Conservation (phyloP, 2,888 invertebrate species). For the Apodemia zela region DNA sequence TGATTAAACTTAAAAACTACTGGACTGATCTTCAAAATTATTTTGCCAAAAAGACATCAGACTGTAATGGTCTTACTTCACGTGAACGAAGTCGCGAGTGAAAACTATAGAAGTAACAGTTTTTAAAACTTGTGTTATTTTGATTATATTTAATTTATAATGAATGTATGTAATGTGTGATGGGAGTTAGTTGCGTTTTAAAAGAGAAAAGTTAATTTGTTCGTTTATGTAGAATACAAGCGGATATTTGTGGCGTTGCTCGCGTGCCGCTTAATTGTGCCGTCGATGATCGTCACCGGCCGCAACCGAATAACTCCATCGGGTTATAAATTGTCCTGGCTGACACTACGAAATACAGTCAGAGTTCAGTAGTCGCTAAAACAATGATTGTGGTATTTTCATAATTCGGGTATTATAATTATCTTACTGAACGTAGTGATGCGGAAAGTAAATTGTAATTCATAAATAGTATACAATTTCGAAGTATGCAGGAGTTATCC, state of each 20-base stretch:
- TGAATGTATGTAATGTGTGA: background rate
- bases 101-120: no score
- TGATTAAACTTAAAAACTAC: no score
- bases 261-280: background rate
- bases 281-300: background rate
- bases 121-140: no score
- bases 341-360: background rate
- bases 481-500: no score
- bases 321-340: background rate
- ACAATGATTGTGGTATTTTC: background rate
- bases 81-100: no score
- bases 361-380: background rate
- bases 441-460: no score
- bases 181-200: background rate
- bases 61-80: no score
- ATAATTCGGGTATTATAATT: background rate
- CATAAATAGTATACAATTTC: no score
- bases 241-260: background rate
- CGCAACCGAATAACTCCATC: background rate
- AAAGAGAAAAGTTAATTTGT: constrained; percentile 4
- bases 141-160: no score
- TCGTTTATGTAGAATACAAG: background rate
- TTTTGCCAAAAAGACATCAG: no score
- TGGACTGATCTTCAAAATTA: no score
- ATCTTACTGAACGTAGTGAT: no score